Percentiles rank a stretch among this genome's conserved stretches.
Evolutionary conservation across 2,113 vertebrate species (phyloP).

Genomic region (Piliocolobus tephrosceles): DNA sequence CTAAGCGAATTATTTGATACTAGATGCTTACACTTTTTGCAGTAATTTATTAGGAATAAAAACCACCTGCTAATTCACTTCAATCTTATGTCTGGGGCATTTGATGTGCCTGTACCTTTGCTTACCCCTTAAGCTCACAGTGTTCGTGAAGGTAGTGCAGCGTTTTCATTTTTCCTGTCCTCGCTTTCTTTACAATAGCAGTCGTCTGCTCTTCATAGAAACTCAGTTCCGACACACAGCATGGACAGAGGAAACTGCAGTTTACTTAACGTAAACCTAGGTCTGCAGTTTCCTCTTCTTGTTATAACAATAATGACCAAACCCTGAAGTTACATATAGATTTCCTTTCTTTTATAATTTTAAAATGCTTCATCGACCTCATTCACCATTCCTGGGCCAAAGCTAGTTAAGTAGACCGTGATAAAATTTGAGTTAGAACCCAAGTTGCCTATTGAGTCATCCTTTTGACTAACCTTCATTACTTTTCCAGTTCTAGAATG

Average conservation of each 20-base stretch:
- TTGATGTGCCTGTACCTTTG: neutral
- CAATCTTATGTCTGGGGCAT: neutral
- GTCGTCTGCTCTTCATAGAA: neutral
- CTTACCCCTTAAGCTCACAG: neutral
- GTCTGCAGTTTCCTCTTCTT: slow-evolving; percentile 40
- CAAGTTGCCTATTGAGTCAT: neutral
- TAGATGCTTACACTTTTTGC: neutral
- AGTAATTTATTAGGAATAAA: neutral
- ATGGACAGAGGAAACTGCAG: slow-evolving; percentile 45
- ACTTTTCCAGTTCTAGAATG: neutral
- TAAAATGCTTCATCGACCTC: neutral
- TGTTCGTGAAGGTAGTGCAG: neutral
- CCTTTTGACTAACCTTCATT: neutral
- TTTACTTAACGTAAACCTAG: slow-evolving; percentile 15
- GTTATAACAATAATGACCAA: neutral
- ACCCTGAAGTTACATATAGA: neutral
- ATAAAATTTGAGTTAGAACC: neutral
- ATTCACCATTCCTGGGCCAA: neutral
- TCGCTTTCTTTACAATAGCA: neutral
- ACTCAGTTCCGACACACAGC: neutral
- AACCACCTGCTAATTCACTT: neutral
- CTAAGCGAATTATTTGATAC: neutral
- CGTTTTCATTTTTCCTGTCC: neutral
- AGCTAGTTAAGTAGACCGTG: neutral
- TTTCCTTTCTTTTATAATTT: slow-evolving; percentile 47